A percentile compares a stretch with the other conserved stretches of the same genome.
These are phyloP conservation scores for Lytechinus variegatus DNA, from an alignment of 35 echinoderm and acorn worm species.

Conservation along the genomic window DNA sequence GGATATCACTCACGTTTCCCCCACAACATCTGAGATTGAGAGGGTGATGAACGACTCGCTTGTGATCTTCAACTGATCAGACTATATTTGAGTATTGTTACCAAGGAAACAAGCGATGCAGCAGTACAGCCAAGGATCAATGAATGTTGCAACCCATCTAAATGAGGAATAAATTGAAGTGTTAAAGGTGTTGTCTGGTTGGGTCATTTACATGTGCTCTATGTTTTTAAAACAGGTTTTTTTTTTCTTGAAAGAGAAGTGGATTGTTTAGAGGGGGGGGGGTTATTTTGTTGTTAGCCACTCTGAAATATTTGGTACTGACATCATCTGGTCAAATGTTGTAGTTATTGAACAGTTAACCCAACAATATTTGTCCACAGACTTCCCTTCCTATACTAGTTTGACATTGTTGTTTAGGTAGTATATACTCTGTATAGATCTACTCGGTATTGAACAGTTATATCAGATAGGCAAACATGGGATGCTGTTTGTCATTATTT, in stretches of 20 bases:
- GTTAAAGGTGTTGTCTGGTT: background rate
- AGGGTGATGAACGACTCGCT: background rate
- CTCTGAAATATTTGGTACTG: too few species aligned
- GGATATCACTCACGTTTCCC: background rate
- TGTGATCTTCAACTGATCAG: background rate
- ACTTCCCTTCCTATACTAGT: too few species aligned
- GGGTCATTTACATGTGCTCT: background rate
- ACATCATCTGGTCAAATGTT: too few species aligned
- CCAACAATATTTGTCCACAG: too few species aligned
- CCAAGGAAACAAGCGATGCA: background rate
- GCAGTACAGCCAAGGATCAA: background rate
- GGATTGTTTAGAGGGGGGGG: too few species aligned
- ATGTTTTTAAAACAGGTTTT: background rate
- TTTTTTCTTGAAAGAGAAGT: background rate
- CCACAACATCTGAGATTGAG: background rate
- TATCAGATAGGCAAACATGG: too few species aligned
- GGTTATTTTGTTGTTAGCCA: too few species aligned
- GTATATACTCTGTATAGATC: too few species aligned
- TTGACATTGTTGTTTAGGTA: too few species aligned
- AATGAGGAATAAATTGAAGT: background rate
- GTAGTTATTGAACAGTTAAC: too few species aligned
- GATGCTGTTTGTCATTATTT: too few species aligned
- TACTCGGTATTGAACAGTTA: too few species aligned
- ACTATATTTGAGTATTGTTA: background rate
- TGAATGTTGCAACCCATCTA: background rate